Conservation (phyloP, 2,797 vertebrate species). For the Percopsis omiscomaycus region DNA sequence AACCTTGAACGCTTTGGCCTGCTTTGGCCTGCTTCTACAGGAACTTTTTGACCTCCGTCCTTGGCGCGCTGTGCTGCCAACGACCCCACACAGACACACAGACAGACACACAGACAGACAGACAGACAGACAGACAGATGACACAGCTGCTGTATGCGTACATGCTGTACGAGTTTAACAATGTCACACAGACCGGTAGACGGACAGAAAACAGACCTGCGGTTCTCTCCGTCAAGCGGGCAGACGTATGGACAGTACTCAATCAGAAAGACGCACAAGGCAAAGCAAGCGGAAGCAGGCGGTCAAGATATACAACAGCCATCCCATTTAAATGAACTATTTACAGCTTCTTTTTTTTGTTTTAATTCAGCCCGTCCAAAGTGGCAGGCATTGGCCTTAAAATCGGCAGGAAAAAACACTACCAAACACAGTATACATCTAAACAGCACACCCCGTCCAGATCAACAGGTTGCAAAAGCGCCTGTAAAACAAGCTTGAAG, state of each 20-base stretch:
- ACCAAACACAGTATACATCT: slow-evolving; percentile 39
- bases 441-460: slow-evolving; percentile 42
- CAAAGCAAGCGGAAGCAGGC: too few species aligned
- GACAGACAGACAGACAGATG: slow-evolving; percentile 34
- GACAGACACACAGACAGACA: slow-evolving; percentile 52
- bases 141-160: too few species aligned
- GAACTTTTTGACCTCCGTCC: slow-evolving; percentile 72
- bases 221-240: too few species aligned
- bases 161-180: too few species aligned
- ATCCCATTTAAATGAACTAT: slow-evolving; percentile 70
- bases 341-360: slow-evolving; percentile 77
- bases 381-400: slow-evolving; percentile 48
- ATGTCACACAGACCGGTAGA: background rate
- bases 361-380: slow-evolving; percentile 56
- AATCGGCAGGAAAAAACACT: slow-evolving; percentile 44
- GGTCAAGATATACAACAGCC: slow-evolving; percentile 32
- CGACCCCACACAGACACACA: slow-evolving; percentile 5
- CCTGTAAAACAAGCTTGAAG: slow-evolving; percentile 36
- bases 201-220: background rate
- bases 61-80: background rate
- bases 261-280: too few species aligned
- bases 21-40: slow-evolving; percentile 60
- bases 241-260: too few species aligned
- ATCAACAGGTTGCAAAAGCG: slow-evolving; percentile 67
- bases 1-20: slow-evolving; percentile 57